Base-by-base conservation (phyloP, 2,888 invertebrate species). In the Drosophila quasianomalipes region DNA sequence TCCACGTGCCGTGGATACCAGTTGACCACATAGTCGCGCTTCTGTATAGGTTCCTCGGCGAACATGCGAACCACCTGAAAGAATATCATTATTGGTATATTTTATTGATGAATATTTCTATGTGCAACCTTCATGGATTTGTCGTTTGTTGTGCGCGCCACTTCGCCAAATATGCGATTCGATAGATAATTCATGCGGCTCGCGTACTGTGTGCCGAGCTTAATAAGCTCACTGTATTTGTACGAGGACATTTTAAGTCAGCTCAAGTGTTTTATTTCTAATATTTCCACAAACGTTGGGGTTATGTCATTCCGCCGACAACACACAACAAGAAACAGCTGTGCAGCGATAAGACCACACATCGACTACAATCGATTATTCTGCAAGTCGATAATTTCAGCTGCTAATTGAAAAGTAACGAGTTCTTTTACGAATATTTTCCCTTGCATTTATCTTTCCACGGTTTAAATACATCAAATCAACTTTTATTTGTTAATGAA, bases 1-100 rank as follows among this genome's bases (percentile, higher is more conserved):
- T 98, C 97, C 2, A 95, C 94, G 91, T 97, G 97, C 26, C 97
- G 95, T 0, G 98, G 98, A 92, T 98, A 99, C 93, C 98, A 98
- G 67, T 97, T 95, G 0, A 96, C 94, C 16, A 97, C 95, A 74
- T 96, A 96, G 81, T 95, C 95, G 61, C 96, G 94, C 76, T 96
- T 95, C 83, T 98, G 95, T 33, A 96, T 91, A 0, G 98, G 98
- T 83, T 96, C 94, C 83, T 95, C 96, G 28, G 96, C 95, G 84
- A 97, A 97, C 91, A 98, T 94, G 82, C 95, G 95, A 0, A 98
- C 97, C 0, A 93, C 93, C 92, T 85, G 54, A 19, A 0, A 7
- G 44, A 4, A 33, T 2, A 1, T 35, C 12, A n/a, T 57, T 6
- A 31, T 31, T 52, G 14, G n/a, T 39, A 5, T 4, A 31, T n/a